Percentiles rank a stretch among this genome's conserved stretches.
Conservation (phyloP, 2,113 vertebrate species). For the Sturnus vulgaris region DNA sequence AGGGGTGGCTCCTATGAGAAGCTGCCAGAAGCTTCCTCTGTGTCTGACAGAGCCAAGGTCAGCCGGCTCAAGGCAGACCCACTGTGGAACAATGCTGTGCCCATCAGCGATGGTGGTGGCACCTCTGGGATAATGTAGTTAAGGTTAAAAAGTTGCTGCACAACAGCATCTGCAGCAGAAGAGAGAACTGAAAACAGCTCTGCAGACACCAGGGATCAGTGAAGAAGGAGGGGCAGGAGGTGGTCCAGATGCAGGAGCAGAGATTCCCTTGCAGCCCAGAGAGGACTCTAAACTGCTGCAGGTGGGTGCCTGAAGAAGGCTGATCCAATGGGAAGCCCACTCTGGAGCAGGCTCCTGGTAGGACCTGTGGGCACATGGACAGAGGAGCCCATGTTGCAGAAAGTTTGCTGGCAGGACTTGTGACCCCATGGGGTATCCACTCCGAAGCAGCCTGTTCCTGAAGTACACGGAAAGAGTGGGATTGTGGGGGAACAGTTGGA, state of each 20-base stretch:
- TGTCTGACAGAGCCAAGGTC: accelerated
- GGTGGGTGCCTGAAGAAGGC: background rate
- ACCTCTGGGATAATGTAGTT: background rate
- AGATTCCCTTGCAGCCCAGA: background rate
- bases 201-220: background rate
- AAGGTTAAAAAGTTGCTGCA: background rate
- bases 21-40: background rate
- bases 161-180: background rate
- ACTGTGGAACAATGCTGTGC: accelerated
- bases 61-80: background rate
- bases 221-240: background rate
- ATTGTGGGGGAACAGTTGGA: background rate
- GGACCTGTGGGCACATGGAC: background rate
- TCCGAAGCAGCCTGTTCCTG: background rate
- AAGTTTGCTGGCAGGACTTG: background rate
- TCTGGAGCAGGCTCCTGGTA: background rate
- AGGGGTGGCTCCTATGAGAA: background rate
- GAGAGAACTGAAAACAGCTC: background rate
- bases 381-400: background rate
- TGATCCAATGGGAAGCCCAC: background rate
- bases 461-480: background rate
- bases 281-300: background rate
- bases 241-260: background rate
- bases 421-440: too few relatives aligned
- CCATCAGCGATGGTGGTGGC: accelerated